Evolutionary conservation across 2,797 vertebrate genomes (phyloP).

Genomic region (Anableps anableps): DNA sequence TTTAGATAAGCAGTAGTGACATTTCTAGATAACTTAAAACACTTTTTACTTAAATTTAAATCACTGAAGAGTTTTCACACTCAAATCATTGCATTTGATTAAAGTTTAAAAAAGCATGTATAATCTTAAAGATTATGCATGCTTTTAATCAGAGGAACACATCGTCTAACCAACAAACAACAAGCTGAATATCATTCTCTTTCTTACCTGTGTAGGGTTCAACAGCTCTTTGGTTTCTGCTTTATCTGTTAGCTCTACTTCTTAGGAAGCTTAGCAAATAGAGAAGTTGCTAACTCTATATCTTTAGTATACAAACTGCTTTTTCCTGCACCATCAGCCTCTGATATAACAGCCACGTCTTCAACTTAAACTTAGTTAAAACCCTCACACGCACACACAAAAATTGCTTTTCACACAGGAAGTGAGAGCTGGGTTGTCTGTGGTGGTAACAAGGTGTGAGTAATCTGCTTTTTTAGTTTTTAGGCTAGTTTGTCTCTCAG

Average conservation of each 20-base stretch:
- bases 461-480: background rate
- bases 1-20: background rate
- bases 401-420: conserved; percentile 36
- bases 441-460: background rate
- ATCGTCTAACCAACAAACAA: background rate
- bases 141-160: background rate
- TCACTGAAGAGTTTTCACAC: background rate
- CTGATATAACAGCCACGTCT: fast-evolving
- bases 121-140: background rate
- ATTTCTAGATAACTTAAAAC: background rate
- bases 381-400: background rate
- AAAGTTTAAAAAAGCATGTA: background rate
- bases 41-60: background rate
- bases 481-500: background rate
- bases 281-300: no score
- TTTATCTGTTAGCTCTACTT: background rate
- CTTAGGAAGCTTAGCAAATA: background rate
- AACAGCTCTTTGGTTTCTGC: background rate
- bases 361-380: background rate
- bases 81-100: background rate
- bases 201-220: conserved; percentile 31
- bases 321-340: background rate
- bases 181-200: background rate
- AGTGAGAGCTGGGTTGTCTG: conserved; percentile 1
- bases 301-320: no score